Conservation (phyloP, 64 coral and sea anemone species). For the Platygyra sinensis region DNA sequence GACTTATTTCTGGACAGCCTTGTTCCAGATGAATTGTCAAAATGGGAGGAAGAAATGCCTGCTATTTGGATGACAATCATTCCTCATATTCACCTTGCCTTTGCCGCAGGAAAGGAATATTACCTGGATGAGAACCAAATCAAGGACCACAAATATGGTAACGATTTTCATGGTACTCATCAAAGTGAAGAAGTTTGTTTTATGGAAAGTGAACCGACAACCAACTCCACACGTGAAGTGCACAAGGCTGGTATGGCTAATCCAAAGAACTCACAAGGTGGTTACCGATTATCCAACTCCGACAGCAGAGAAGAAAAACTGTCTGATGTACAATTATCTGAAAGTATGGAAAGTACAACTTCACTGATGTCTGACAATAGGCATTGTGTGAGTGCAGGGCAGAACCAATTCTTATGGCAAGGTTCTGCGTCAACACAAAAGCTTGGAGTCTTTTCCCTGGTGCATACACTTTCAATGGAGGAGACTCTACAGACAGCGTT, state of each 20-base stretch:
- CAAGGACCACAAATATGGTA: not conserved
- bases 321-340: no score
- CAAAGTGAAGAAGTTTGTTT: not conserved
- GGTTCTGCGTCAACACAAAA: conserved; percentile 44
- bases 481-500: conserved; percentile 1
- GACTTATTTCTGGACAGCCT: conserved; percentile 39
- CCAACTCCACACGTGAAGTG: not conserved
- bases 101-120: conserved; percentile 41
- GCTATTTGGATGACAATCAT: conserved; percentile 49
- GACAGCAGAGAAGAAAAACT: not conserved
- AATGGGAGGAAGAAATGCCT: conserved; percentile 36
- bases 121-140: not conserved
- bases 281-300: not conserved
- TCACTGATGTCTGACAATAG: not conserved
- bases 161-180: not conserved
- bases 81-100: conserved; percentile 40
- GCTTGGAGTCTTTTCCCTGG: conserved; percentile 46
- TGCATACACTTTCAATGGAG: conserved; percentile 25
- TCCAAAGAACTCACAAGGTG: not conserved
- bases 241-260: not conserved
- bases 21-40: conserved; percentile 35
- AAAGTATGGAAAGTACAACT: not conserved
- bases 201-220: not conserved
- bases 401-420: not conserved
- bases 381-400: not conserved